Evolutionary conservation across 2,797 vertebrate genomes (phyloP).

Genomic region (Gallirallus australis): DNA sequence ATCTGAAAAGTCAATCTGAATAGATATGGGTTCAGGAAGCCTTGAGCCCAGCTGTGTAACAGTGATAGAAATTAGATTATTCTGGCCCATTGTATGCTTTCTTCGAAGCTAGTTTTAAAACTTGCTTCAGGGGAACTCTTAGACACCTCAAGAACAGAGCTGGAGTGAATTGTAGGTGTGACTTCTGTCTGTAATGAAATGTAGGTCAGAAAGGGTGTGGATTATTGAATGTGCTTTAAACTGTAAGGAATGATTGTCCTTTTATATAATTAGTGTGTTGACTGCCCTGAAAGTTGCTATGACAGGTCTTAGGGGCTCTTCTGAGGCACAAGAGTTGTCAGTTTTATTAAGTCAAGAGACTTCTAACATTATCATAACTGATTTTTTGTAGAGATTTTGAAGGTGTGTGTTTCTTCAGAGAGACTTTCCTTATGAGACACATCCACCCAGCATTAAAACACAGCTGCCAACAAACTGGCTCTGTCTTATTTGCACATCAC

Average conservation of each 20-base stretch:
- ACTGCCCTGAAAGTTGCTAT: conserved; percentile 15
- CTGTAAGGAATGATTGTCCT: conserved; percentile 13
- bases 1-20: conserved; percentile 14
- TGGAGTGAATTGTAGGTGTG: conserved; percentile 27
- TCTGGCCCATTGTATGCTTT: background rate
- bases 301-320: background rate
- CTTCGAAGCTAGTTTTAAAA: conserved; percentile 9
- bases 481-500: background rate
- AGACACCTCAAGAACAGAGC: background rate
- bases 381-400: conserved; percentile 31
- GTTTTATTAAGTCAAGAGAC: background rate
- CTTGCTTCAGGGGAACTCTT: background rate
- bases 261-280: conserved; percentile 9
- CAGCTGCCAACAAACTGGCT: background rate
- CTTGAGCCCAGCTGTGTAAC: background rate
- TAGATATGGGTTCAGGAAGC: background rate
- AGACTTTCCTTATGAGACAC: background rate
- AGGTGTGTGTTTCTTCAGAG: background rate
- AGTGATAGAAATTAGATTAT: background rate
- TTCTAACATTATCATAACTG: background rate
- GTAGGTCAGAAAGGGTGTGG: conserved; percentile 63
- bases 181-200: conserved; percentile 54
- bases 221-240: conserved; percentile 51
- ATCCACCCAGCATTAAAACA: conserved; percentile 7
- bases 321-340: background rate